Conservation (phyloP, 2,888 invertebrate species). For the Trachelus troglodyta region DNA sequence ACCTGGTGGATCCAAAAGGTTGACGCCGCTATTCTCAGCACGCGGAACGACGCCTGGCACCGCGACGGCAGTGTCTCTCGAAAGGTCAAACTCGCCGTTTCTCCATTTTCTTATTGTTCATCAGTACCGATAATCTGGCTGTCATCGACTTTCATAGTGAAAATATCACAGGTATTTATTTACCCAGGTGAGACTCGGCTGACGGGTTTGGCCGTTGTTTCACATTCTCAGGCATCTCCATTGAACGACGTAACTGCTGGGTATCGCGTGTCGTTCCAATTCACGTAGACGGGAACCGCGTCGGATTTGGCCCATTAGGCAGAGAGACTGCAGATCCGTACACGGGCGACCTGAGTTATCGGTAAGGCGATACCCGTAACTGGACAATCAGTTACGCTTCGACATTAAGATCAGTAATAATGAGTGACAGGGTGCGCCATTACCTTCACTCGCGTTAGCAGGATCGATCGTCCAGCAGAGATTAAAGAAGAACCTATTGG, state of each 20-base stretch:
- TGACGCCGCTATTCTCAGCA: conserved; percentile 44
- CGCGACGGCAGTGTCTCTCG: neutral
- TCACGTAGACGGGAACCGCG: conserved; percentile 8
- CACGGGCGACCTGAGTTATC: conserved; percentile 31
- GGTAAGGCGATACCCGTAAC: conserved; percentile 46
- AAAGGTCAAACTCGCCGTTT: neutral
- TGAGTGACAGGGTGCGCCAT: conserved; percentile 46
- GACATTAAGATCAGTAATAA: conserved; percentile 50
- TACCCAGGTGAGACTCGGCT: too few species aligned
- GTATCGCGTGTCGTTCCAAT: too few species aligned
- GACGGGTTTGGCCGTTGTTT: too few species aligned
- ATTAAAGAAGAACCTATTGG: conserved; percentile 20
- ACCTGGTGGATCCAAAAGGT: conserved; percentile 27
- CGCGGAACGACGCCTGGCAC: conserved; percentile 20
- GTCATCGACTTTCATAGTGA: neutral
- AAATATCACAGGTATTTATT: too few species aligned
- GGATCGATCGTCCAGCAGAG: conserved; percentile 18
- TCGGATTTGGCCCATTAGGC: conserved; percentile 38
- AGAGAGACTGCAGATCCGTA: neutral
- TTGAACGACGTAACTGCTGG: too few species aligned
- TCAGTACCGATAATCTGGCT: neutral
- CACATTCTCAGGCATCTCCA: too few species aligned
- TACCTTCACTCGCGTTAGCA: too few species aligned
- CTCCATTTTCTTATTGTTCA: neutral
- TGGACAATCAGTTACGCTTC: conserved; percentile 58